These are phyloP conservation scores for Hydractinia echinata DNA, from an alignment of 30 jellyfish, hydroid and myxozoan species.

Conservation along the genomic window DNA sequence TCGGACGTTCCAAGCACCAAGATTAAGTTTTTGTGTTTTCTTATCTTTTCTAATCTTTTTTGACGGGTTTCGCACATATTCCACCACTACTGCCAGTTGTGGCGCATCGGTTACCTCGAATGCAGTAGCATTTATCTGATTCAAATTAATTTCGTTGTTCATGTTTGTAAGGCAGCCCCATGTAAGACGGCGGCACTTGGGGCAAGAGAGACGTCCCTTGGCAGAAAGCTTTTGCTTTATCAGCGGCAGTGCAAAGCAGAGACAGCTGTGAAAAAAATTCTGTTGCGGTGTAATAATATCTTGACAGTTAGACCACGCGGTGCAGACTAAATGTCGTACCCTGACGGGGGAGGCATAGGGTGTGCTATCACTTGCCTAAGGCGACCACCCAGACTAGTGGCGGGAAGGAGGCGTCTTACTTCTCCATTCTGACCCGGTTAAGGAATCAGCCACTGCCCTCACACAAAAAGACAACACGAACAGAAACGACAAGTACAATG, in stretches of 20 bases:
- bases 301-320: too few species aligned
- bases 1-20: slow-evolving; percentile 54
- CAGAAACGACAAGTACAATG: neutral
- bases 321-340: too few species aligned
- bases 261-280: slow-evolving; percentile 44
- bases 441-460: too few species aligned
- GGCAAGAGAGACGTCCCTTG: slow-evolving; percentile 51
- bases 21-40: slow-evolving; percentile 17
- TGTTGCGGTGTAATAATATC: too few species aligned
- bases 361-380: too few species aligned
- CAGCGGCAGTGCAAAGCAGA: slow-evolving; percentile 66
- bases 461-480: too few species aligned
- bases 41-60: neutral
- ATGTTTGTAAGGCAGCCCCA: slow-evolving; percentile 45
- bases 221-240: slow-evolving; percentile 41
- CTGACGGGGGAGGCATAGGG: too few species aligned
- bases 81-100: slow-evolving; percentile 57
- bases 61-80: slow-evolving; percentile 52
- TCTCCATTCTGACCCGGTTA: too few species aligned
- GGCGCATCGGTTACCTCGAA: slow-evolving; percentile 62
- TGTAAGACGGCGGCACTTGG: slow-evolving; percentile 54
- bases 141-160: slow-evolving; percentile 1
- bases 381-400: too few species aligned
- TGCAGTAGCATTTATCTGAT: slow-evolving; percentile 36
- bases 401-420: too few species aligned